Base-by-base conservation (phyloP, 2,113 vertebrate genomes). In the Calypte anna region DNA sequence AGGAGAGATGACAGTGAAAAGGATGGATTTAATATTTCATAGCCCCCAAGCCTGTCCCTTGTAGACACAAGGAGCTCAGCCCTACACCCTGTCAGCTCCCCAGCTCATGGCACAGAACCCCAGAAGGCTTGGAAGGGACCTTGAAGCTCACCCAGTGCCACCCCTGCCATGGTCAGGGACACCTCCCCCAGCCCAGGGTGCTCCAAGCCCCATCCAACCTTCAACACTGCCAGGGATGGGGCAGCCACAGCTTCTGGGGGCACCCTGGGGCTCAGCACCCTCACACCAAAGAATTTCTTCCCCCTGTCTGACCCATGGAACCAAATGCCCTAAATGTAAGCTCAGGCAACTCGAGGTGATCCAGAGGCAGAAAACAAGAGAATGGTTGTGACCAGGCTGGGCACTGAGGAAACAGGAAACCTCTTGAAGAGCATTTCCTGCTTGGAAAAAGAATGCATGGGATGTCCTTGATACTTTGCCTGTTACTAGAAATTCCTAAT, bases 261-360 rank as follows among this genome's bases (percentile, higher is more conserved):
- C 38, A 40, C 38, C 9, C 38, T 10, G 38, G 38, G 38, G 38
- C 38, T 40, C 38, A 40, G 38, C 38, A 40, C 38, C 38, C 38
- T 40, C 38, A 40, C 38, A 9, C 40, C 40, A 40, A 40, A 40
- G 40, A 40, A 40, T 40, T 40, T 40, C 40, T 40, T 11, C 40
- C 40, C 40, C 40, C 40, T 40, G 40, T 12, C 40, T 40, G 40
- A 40, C 40, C 40, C 5, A 0, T 5, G 25, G 28, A 79, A 75
- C 25, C 51, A 33, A 87, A 64, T 22, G 3, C 17, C 2, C 64
- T 7, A 30, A 22, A 51, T 1, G 19, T 12, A 64, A 92, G 73
- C n/a, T 16, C 0, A 0, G 38, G n/a, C 62, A 62, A 24, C 69
- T 51, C 0, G 0, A 69, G 25, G 48, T 40, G 81, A 44, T 40